Conservation (phyloP, 1,140 invertebrate species). For the Helicoverpa armigera region DNA sequence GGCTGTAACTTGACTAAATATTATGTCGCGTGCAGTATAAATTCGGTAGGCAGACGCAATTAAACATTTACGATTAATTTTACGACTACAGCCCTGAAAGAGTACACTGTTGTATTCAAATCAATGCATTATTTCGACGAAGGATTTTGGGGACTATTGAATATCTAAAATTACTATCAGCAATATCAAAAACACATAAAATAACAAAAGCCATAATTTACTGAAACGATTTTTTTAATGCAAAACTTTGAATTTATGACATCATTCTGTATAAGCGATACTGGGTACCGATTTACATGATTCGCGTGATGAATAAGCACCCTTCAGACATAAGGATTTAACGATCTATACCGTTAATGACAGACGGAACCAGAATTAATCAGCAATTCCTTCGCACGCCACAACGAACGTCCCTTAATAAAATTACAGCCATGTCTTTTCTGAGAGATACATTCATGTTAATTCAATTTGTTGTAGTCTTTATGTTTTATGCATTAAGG, state of each 20-base stretch:
- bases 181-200: no score
- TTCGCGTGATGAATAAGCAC: background rate
- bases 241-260: background rate
- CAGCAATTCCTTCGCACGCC: conserved; percentile 21
- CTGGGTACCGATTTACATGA: background rate
- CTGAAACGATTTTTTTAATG: no score
- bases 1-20: conserved; percentile 64
- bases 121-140: conserved; percentile 19
- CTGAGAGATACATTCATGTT: conserved; percentile 40
- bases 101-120: conserved; percentile 38
- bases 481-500: conserved; percentile 44
- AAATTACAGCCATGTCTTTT: conserved; percentile 29
- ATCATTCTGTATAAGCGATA: background rate
- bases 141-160: background rate
- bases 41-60: conserved; percentile 51
- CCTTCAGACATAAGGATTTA: conserved; percentile 13
- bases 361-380: conserved; percentile 29
- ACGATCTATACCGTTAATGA: conserved; percentile 37
- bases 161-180: no score
- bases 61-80: conserved; percentile 60
- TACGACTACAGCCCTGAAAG: conserved; percentile 40
- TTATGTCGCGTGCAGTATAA: conserved; percentile 66
- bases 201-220: no score
- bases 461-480: conserved; percentile 46
- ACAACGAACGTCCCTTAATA: conserved; percentile 5